Base-by-base conservation (phyloP, 2,888 invertebrate species). In the Drosophila fulvimacula region DNA sequence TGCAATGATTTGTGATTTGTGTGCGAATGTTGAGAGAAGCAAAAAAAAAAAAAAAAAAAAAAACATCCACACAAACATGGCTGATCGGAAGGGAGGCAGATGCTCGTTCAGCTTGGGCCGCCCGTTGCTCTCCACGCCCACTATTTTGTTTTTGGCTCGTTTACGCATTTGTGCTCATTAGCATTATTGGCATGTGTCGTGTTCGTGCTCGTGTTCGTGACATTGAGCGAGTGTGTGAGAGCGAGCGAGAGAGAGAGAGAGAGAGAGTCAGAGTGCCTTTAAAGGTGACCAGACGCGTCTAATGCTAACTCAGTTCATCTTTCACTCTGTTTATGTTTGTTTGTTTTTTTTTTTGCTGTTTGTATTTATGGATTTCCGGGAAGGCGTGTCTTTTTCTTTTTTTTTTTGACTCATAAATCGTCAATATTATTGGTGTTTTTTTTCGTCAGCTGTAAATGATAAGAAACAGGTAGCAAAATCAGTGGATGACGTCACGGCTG, bases 101-200 rank as follows among this genome's bases (percentile, higher is more conserved):
- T 57, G 58, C 60, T 58, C 59, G 27, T 7, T 30, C 27, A 30
- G 27, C 7, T 30, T 30, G 7, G 27, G 27, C 27, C 27, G 56
- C 55, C 59, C 59, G 44, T 55, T 59, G 34, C 44, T 53, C 21
- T 58, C n/a, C 49, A 52, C 59, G 19, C 60, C 30, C 32, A 34
- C 56, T 15, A 24, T 69, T 51, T 53, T 53, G 57, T 64, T 64
- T 61, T 71, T 69, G 77, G 57, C 75, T 83, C 79, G 81, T 83
- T 83, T 83, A 83, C 79, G 86, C 81, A 83, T 86, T 79, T 68
- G 62, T 58, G 71, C 76, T 83, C 82, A 83, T 85, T 83, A 79
- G 77, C 83, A 85, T 83, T 82, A 85, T 76, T 79, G 74, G 73
- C 81, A 77, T 76, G 70, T 83, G 68, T 77, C 55, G 30, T 30